Evolutionary conservation across 2,113 vertebrate genomes (phyloP).

Genomic region (human): GRCh38 chr2:30434501-30435000

Average conservation of each 20-base stretch:
- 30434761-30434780: constrained; percentile 62
- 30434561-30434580: too few relatives aligned
- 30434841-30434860: not conserved
- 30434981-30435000: not conserved
- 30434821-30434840: not conserved
- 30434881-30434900: not conserved
- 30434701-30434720: constrained; percentile 72
- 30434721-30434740: constrained; percentile 71
- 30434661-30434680: constrained; percentile 55
- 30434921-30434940: not conserved
- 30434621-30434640: constrained; percentile 13
- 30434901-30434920: not conserved
- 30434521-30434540: not conserved
- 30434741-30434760: constrained; percentile 69
- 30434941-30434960: not conserved
- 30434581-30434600: not conserved
- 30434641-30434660: constrained; percentile 45
- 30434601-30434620: constrained; percentile 1
- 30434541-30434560: not conserved
- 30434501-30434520: constrained; percentile 27
- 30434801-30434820: constrained; percentile 1
- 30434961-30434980: not conserved
- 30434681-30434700: constrained; percentile 44
- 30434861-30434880: not conserved
- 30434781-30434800: constrained; percentile 57